Evolutionary conservation across 2,797 vertebrate species (phyloP).

Genomic region (Crenuchus spilurus): DNA sequence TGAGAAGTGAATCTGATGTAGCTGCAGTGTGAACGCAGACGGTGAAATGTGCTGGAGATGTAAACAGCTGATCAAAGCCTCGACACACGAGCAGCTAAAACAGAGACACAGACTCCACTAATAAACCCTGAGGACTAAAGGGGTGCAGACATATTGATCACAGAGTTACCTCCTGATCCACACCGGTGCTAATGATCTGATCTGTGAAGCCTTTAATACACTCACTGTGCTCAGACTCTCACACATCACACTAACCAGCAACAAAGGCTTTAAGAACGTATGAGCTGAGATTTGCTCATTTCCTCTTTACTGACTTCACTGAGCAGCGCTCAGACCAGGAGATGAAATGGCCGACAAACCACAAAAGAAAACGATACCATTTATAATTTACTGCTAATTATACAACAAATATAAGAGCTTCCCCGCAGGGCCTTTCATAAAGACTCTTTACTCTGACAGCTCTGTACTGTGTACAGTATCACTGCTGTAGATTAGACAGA

Average conservation of each 20-base stretch:
- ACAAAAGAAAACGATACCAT: not conserved
- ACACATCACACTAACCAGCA: not conserved
- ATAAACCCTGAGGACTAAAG: not conserved
- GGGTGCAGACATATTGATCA: slow-evolving; percentile 27
- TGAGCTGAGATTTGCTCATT: not conserved
- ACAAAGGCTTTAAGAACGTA: not conserved
- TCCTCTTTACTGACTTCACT: not conserved
- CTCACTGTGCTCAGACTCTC: slow-evolving; percentile 3
- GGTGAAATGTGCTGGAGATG: not conserved
- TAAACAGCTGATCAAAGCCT: slow-evolving; percentile 32
- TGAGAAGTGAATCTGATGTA: no score
- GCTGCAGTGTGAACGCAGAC: no score
- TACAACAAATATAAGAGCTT: slow-evolving; percentile 10
- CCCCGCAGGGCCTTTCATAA: not conserved
- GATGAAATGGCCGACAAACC: not conserved
- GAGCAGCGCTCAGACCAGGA: not conserved
- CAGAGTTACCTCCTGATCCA: slow-evolving; percentile 26
- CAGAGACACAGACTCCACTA: not conserved
- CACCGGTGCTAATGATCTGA: slow-evolving; percentile 34
- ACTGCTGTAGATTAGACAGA: not conserved
- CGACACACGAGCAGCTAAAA: not conserved
- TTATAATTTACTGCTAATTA: slow-evolving; percentile 19
- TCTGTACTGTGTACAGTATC: not conserved
- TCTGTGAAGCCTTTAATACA: slow-evolving; percentile 36
- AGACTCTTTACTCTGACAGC: slow-evolving; percentile 12